A percentile compares a stretch with the other conserved stretches of the same genome.
Conservation (phyloP, 1,140 invertebrate species). For the Helicoverpa zea region DNA sequence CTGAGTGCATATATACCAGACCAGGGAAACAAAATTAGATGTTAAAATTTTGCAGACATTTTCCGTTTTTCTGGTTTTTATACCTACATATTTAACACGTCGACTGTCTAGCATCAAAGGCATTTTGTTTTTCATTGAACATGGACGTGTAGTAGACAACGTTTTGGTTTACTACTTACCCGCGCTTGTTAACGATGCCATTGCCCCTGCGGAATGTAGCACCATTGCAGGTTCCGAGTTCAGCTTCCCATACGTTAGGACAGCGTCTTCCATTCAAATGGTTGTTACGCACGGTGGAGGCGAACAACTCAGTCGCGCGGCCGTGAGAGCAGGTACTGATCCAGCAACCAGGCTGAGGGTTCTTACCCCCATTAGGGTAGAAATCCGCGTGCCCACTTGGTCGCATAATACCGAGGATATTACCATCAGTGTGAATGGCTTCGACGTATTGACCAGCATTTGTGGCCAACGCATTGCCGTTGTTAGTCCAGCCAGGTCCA, state of each 20-base stretch:
- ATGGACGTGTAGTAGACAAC: too few species aligned
- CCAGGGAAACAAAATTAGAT: not conserved
- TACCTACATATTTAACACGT: too few species aligned
- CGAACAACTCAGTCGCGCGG: conserved; percentile 86
- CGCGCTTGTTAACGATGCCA: conserved; percentile 51
- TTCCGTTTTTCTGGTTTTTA: too few species aligned
- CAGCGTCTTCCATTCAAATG: conserved; percentile 82
- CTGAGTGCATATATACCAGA: conserved; percentile 17
- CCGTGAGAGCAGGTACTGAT: conserved; percentile 85
- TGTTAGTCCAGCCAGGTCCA: conserved; percentile 81
- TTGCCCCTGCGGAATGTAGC: conserved; percentile 66
- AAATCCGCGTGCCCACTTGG: conserved; percentile 84
- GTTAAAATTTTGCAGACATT: too few species aligned
- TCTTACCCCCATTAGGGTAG: conserved; percentile 87
- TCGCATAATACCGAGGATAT: conserved; percentile 73
- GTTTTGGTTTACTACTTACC: conserved; percentile 48
- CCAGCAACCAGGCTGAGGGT: conserved; percentile 68
- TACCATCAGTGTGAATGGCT: conserved; percentile 88
- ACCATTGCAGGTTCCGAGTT: conserved; percentile 58
- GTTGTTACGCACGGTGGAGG: conserved; percentile 83
- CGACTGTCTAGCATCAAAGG: too few species aligned
- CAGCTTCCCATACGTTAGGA: conserved; percentile 58
- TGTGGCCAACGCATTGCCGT: conserved; percentile 59
- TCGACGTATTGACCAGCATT: conserved; percentile 88
- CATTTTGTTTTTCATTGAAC: too few species aligned